Evolutionary conservation across 2,888 invertebrate species (phyloP), one percentile per base, ranked within the genome.

Genomic region (Trichacis sp.): DNA sequence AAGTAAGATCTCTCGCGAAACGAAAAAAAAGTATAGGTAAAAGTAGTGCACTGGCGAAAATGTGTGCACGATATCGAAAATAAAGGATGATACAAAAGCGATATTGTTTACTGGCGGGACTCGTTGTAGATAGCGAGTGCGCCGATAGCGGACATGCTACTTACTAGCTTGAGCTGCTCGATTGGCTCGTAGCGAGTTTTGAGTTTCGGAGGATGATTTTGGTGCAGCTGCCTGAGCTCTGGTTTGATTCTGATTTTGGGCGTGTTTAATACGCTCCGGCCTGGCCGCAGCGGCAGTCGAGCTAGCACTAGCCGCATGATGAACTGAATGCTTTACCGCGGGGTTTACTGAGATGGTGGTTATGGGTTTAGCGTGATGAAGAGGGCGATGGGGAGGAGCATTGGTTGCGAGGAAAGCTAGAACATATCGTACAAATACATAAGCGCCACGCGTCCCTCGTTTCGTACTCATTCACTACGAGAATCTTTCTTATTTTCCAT

Each of bases 401-500:
- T 89, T 89, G 87, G 91, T 90, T 88, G 89, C 89, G 87, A 91
- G 88, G 89, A 89, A 90, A 86, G 91, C 91, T 91, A 90, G 87
- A 90, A 89, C 82, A 83, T 77, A 82, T 64, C 64, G 60, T 66
- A 69, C 67, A 67, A 68, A 58, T 58, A 64, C 62, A 42, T 70
- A 60, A 68, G 59, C 59, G 51, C 48, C 43, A 57, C 14, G 12
- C 66, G 30, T 62, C 58, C 33, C 19, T 40, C 40, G 15, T 40
- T 15, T 40, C 12, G 6, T 33, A 40, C 40, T 40, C 15, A 15
- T 40, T 15, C 14, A 15, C 15, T 40, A 40, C 14, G 14, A 12
- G n/a, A n/a, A n/a, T n/a, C n/a, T n/a, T n/a, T n/a, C n/a, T n/a
- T n/a, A n/a, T n/a, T n/a, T n/a, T n/a, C n/a, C n/a, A n/a, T n/a